Evolutionary conservation across 2,797 vertebrate genomes (phyloP).

Genomic region (Acrossocheilus wenchowensis): DNA sequence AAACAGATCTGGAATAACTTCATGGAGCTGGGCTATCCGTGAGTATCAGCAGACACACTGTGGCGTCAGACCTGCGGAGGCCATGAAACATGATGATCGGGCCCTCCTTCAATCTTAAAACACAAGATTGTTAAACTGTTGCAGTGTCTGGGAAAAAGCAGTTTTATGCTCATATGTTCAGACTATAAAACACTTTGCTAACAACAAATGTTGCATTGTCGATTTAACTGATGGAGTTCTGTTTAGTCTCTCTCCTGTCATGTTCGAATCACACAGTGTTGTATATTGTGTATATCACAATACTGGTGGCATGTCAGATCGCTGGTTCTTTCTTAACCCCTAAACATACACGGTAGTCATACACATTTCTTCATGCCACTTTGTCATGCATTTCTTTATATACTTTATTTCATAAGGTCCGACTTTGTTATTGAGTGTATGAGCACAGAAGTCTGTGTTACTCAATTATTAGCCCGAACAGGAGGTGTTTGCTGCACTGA

Average conservation of each 20-base stretch:
- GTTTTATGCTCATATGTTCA: background rate
- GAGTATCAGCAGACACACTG: conserved; percentile 54
- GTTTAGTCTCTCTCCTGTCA: background rate
- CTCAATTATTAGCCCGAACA: conserved; percentile 3
- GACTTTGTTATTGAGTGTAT: background rate
- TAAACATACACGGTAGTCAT: background rate
- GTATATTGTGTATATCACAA: background rate
- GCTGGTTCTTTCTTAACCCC: background rate
- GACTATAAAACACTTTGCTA: background rate
- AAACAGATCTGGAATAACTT: conserved; percentile 99
- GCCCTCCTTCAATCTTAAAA: background rate
- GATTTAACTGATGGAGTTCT: background rate
- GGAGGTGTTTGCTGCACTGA: conserved; percentile 7
- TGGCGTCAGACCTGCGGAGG: background rate
- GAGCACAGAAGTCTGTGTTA: background rate
- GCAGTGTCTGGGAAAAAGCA: background rate
- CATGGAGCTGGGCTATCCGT: conserved; percentile 97
- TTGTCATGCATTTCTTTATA: background rate
- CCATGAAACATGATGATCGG: background rate
- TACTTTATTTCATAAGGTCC: background rate
- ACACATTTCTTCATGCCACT: background rate
- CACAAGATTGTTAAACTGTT: background rate
- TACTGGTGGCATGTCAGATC: background rate
- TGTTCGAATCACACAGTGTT: background rate
- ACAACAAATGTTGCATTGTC: background rate